These are phyloP conservation scores for Drosophila gaucha DNA, from an alignment of 2,888 invertebrate genomes.

Conservation along the genomic window DNA sequence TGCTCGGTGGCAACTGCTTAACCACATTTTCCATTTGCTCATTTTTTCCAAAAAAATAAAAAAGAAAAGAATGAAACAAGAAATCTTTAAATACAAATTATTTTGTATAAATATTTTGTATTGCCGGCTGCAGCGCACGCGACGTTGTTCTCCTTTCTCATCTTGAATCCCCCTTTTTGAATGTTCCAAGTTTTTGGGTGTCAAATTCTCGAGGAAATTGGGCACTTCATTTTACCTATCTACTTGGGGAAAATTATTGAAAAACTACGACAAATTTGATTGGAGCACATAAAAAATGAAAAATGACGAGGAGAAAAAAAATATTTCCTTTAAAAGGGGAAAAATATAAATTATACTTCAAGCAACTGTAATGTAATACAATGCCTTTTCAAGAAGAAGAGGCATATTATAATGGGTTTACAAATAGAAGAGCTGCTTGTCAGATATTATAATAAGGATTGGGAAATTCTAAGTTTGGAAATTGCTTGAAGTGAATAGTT, in stretches of 20 bases:
- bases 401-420: neutral
- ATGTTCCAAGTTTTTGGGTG: conserved; percentile 49
- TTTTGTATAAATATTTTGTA: conserved; percentile 25
- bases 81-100: conserved; percentile 30
- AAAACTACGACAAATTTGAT: conserved; percentile 61
- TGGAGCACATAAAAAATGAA: conserved; percentile 21
- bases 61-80: neutral
- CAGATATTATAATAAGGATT: neutral
- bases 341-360: conserved; percentile 1
- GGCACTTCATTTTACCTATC: conserved; percentile 73
- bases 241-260: conserved; percentile 58
- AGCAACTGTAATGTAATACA: conserved; percentile 1
- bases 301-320: neutral
- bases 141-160: conserved; percentile 38
- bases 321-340: neutral
- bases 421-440: too few species aligned
- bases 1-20: conserved; percentile 6
- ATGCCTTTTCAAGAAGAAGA: neutral
- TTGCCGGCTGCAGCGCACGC: conserved; percentile 54
- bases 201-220: conserved; percentile 73
- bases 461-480: neutral
- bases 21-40: conserved; percentile 11
- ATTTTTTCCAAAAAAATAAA: neutral
- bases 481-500: too few species aligned
- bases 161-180: conserved; percentile 20